These are phyloP conservation scores for Steinernema khuongi DNA, from an alignment of 1,140 invertebrate genomes.

Conservation along the genomic window DNA sequence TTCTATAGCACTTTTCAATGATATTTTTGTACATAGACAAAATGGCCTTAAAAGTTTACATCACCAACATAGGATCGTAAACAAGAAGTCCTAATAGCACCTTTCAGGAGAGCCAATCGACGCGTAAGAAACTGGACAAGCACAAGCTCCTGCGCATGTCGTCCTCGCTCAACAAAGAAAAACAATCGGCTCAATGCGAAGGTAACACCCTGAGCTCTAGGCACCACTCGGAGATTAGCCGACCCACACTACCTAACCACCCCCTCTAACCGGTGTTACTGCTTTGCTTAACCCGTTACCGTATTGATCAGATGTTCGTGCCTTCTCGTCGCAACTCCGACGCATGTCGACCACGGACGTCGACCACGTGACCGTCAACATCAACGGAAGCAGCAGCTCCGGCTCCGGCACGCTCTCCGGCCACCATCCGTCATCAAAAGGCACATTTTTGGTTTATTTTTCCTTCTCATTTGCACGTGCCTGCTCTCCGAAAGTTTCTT, in stretches of 20 bases:
- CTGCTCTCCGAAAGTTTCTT: too few relatives aligned
- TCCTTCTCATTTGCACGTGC: background rate
- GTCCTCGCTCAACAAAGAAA: conserved; percentile 44
- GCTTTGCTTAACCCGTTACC: background rate
- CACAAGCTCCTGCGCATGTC: conserved; percentile 55
- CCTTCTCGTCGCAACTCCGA: conserved; percentile 51
- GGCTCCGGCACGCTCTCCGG: background rate
- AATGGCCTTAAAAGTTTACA: too few relatives aligned
- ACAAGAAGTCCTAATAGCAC: background rate
- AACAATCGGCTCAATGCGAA: conserved; percentile 42
- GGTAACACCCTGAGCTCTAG: too few relatives aligned
- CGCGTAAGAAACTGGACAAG: conserved; percentile 34
- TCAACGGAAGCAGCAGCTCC: background rate
- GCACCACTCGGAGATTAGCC: conserved; percentile 15
- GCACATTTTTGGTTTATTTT: conserved; percentile 1
- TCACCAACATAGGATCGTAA: too few relatives aligned
- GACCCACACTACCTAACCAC: background rate
- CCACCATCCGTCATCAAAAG: background rate
- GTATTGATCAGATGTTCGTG: conserved; percentile 42
- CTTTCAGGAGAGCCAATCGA: conserved; percentile 40
- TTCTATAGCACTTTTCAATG: background rate
- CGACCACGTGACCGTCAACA: conserved; percentile 17
- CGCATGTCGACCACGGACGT: background rate
- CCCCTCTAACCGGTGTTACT: conserved; percentile 4
- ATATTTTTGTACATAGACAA: too few relatives aligned